Evolutionary conservation across 2,797 vertebrate species (phyloP).

Genomic region (Dipus sagitta): DNA sequence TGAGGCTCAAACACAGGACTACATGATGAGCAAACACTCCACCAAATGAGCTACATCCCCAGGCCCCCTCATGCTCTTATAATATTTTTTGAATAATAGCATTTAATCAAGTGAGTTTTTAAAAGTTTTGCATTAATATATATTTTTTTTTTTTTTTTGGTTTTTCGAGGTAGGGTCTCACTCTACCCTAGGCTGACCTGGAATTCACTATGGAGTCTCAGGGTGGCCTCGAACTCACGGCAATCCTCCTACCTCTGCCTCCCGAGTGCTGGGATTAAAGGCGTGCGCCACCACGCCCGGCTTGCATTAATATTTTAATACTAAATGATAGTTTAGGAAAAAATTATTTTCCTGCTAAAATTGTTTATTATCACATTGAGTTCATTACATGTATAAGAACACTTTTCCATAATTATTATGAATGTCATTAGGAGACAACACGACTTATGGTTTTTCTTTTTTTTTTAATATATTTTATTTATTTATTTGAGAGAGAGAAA

Average conservation of each 20-base stretch:
- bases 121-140: slow-evolving; percentile 18
- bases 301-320: slow-evolving; percentile 43
- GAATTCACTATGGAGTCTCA: too few species aligned
- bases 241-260: too few species aligned
- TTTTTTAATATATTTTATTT: too few species aligned
- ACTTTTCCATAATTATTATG: slow-evolving; percentile 13
- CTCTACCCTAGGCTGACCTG: too few species aligned
- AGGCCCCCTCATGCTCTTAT: not conserved
- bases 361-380: slow-evolving; percentile 18
- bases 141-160: too few species aligned
- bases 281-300: too few species aligned
- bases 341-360: slow-evolving; percentile 47
- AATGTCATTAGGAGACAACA: not conserved
- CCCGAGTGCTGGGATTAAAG: too few species aligned
- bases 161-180: too few species aligned
- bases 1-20: not conserved
- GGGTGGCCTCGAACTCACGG: too few species aligned
- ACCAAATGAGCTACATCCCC: not conserved
- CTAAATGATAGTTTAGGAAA: slow-evolving; percentile 22
- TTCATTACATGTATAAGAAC: slow-evolving; percentile 12
- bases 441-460: too few species aligned
- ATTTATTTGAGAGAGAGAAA: too few species aligned
- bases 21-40: not conserved
- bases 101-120: slow-evolving; percentile 43
- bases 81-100: slow-evolving; percentile 44